A percentile compares a stretch with the other conserved stretches of the same genome.
Conservation (phyloP, 2,797 vertebrate species). For the Girardinus metallicus region DNA sequence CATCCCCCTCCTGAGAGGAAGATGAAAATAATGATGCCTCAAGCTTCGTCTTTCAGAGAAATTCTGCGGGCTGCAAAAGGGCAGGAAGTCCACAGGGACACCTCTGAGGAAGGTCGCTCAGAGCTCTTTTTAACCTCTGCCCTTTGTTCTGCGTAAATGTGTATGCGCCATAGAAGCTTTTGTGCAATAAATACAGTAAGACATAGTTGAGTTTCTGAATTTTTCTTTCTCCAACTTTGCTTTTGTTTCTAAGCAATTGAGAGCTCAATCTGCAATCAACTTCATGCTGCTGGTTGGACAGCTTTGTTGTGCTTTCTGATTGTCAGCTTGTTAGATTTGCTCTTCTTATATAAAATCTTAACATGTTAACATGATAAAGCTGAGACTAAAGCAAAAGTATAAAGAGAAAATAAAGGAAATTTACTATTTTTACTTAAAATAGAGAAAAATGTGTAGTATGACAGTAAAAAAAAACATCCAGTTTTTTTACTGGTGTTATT, state of each 20-base stretch:
- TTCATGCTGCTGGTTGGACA: slow-evolving; percentile 1
- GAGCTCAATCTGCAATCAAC: slow-evolving; percentile 17
- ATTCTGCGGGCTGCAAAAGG: slow-evolving; percentile 67
- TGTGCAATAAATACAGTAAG: slow-evolving; percentile 8
- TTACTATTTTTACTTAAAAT: background rate
- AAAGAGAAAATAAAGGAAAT: background rate
- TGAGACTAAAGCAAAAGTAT: background rate
- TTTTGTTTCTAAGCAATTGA: background rate
- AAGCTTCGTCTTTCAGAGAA: slow-evolving; percentile 51
- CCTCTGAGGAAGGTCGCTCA: slow-evolving; percentile 53
- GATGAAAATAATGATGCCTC: slow-evolving; percentile 71
- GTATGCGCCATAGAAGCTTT: slow-evolving; percentile 21
- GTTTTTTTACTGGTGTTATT: too few species aligned
- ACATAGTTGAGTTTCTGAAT: background rate
- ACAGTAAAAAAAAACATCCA: background rate
- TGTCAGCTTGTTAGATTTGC: background rate
- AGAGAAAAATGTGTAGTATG: background rate
- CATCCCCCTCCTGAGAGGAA: slow-evolving; percentile 55
- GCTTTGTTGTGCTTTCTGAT: slow-evolving; percentile 18
- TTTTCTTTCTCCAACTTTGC: slow-evolving; percentile 6
- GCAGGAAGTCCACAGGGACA: slow-evolving; percentile 70
- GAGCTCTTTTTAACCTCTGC: slow-evolving; percentile 60
- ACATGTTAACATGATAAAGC: background rate
- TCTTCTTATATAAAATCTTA: slow-evolving; percentile 9
- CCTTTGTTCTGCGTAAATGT: slow-evolving; percentile 28